Percentiles rank a stretch among this genome's conserved stretches.
Conservation (phyloP, 2,113 vertebrate genomes). For the Haemorhous mexicanus region DNA sequence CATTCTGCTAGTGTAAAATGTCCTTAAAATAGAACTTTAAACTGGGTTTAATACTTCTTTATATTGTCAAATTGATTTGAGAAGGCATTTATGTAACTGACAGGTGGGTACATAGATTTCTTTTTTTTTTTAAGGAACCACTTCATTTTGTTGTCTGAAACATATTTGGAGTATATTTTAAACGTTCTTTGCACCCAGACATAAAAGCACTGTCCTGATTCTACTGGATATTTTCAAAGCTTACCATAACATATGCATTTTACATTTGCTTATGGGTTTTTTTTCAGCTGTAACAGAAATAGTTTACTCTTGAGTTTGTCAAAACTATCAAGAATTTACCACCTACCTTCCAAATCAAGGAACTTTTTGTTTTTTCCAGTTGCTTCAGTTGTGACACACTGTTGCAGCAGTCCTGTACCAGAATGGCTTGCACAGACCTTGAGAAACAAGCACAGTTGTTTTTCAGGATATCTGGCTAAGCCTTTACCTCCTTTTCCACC, state of each 20-base stretch:
- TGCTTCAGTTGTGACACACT: neutral
- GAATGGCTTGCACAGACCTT: neutral
- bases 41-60: slow-evolving; percentile 2
- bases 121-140: neutral
- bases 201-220: neutral
- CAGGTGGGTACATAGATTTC: neutral
- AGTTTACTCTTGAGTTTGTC: neutral
- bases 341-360: neutral
- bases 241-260: neutral
- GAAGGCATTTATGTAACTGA: slow-evolving; percentile 18
- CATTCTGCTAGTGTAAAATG: neutral
- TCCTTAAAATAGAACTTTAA: slow-evolving; percentile 33
- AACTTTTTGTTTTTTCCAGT: neutral
- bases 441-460: neutral
- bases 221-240: neutral
- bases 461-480: neutral
- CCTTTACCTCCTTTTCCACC: neutral
- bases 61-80: neutral
- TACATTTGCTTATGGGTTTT: neutral
- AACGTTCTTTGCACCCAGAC: neutral
- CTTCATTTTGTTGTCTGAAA: neutral
- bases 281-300: neutral
- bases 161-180: neutral
- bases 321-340: neutral
- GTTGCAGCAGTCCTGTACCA: neutral